Evolutionary conservation across 1,140 invertebrate species (phyloP).

Genomic region (Drosophila tropicalis): DNA sequence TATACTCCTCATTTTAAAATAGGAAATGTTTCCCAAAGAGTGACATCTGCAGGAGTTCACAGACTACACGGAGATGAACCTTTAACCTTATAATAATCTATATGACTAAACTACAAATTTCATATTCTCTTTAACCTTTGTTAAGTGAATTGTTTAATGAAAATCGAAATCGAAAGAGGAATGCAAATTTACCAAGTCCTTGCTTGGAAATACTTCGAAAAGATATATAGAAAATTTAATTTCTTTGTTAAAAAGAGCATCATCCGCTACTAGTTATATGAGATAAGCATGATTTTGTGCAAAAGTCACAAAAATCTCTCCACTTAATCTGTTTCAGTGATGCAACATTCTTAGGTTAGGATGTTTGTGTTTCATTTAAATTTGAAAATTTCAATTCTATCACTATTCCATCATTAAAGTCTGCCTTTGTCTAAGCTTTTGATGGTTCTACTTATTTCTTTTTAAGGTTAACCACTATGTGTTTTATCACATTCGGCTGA

Average conservation of each 20-base stretch:
- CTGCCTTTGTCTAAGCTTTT: too few species aligned
- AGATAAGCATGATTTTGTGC: too few species aligned
- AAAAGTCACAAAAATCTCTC: too few species aligned
- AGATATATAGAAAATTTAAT: too few species aligned
- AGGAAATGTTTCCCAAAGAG: constrained; percentile 1
- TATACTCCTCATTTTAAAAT: constrained; percentile 18
- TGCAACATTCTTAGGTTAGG: too few species aligned
- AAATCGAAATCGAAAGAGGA: too few species aligned
- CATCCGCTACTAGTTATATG: too few species aligned
- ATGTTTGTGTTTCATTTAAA: too few species aligned
- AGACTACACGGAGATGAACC: background rate
- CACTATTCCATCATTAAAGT: background rate
- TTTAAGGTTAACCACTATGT: constrained; percentile 29
- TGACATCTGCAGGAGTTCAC: constrained; percentile 51
- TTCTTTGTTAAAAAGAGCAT: too few species aligned
- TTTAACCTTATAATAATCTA: background rate
- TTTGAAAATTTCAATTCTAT: background rate
- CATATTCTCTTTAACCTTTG: background rate
- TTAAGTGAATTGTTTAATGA: background rate
- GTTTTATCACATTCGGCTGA: constrained; percentile 19
- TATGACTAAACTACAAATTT: background rate
- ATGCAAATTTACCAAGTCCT: background rate
- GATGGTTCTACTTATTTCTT: constrained; percentile 16
- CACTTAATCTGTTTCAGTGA: too few species aligned
- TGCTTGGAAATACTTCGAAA: too few species aligned